Evolutionary conservation across 2,797 vertebrate species (phyloP), one percentile per base, ranked within the genome.

Genomic region (Sebastes oblongus): DNA sequence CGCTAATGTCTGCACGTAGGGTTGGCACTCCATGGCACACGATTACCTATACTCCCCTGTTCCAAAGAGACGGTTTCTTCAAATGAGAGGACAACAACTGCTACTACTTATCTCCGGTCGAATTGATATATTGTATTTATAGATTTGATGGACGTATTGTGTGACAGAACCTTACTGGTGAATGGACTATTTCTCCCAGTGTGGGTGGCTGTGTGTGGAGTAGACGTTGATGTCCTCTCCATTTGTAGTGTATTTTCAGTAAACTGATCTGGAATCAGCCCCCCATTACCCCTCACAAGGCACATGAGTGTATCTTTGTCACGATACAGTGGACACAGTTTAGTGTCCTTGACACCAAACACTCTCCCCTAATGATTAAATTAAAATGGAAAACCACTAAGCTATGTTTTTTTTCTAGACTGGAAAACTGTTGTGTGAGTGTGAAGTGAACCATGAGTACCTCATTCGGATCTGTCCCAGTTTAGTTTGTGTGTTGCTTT

Each of bases 361-460:
- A 69, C 74, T 80, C 64, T 83, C 82, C 71, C 58, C 75, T 77
- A 78, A 90, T 85, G 56, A 88, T 83, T 94, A 82, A 91, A 89
- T 92, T 82, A 83, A 90, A 90, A 91, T 85, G 77, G 81, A 94
- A 93, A 95, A 94, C 93, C 93, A 95, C 93, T 93, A 92, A 94
- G 93, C 91, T 93, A 87, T 78, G 81, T 78, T 87, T 86, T 81
- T 82, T 86, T 75, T 77, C 72, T 79, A 25, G 91, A 90, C 84
- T 83, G 89, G 91, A 89, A 90, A 89, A 84, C 81, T 88, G 86
- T 89, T 86, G 90, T 91, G 91, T 92, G 91, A 90, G 93, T 90
- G 91, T 93, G 92, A 94, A 94, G 89, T 94, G 91, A 95, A 95
- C 93, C 93, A 56, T 92, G 91, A 92, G 93, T 95, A 95, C 95